These are phyloP conservation scores for Porphyrio hochstetteri DNA, from an alignment of 2,113 vertebrate species.

Conservation along the genomic window DNA sequence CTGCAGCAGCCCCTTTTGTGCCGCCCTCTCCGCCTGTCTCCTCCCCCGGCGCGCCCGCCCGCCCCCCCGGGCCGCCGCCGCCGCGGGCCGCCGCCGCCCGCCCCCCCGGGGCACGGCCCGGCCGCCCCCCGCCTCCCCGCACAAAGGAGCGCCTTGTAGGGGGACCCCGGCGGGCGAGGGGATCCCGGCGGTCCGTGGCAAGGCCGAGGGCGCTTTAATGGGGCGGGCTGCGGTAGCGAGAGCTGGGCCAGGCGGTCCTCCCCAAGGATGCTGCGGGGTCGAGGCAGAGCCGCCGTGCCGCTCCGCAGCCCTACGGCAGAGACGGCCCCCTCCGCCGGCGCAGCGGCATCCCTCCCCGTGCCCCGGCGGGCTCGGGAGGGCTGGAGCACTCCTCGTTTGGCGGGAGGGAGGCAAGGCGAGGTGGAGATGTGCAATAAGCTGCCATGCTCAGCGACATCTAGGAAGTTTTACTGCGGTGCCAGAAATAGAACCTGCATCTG, in stretches of 20 bases:
- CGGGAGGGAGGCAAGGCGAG: background rate
- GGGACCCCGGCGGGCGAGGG: background rate
- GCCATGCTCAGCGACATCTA: background rate
- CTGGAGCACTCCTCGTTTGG: background rate
- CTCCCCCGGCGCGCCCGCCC: background rate
- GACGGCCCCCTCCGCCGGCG: background rate
- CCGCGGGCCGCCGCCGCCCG: background rate
- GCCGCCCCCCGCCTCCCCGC: background rate
- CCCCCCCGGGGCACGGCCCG: background rate
- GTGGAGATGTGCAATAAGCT: background rate
- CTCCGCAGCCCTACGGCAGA: background rate
- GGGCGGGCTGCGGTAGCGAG: background rate
- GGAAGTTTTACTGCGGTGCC: constrained; percentile 43
- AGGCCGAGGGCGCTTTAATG: background rate
- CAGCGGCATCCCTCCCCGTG: background rate
- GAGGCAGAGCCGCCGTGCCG: background rate
- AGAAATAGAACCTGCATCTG: constrained; percentile 40
- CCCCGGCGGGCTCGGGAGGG: background rate
- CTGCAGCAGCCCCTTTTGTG: background rate
- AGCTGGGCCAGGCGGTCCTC: background rate
- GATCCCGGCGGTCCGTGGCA: too few species aligned
- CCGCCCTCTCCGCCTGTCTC: background rate
- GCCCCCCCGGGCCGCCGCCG: background rate
- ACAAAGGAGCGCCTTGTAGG: background rate
- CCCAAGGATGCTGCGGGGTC: background rate